Evolutionary conservation across 2,888 invertebrate genomes (phyloP).

Genomic region (Rotaria macrura): DNA sequence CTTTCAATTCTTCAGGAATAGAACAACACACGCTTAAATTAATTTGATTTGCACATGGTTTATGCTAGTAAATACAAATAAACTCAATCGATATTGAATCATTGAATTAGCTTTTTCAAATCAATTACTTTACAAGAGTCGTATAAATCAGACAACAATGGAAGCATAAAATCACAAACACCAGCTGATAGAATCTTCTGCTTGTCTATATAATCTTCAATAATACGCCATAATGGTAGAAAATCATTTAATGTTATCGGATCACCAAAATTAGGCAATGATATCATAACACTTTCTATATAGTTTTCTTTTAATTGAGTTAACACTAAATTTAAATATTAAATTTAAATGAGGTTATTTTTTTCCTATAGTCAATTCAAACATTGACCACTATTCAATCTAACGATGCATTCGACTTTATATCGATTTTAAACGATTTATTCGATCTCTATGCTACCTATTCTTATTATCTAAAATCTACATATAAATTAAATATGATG

Average conservation of each 20-base stretch:
- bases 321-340: conserved; percentile 57
- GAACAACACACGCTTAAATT: conserved; percentile 83
- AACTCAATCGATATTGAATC: not conserved
- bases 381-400: too few species aligned
- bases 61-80: conserved; percentile 53
- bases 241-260: conserved; percentile 56
- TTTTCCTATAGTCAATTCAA: too few species aligned
- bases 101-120: not conserved
- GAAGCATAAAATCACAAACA: conserved; percentile 74
- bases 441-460: too few species aligned
- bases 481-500: too few species aligned
- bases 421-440: too few species aligned
- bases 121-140: conserved; percentile 58
- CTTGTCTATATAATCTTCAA: conserved; percentile 62
- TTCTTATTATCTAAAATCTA: too few species aligned
- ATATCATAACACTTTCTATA: conserved; percentile 71
- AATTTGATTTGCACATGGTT: conserved; percentile 79
- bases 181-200: conserved; percentile 67
- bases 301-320: conserved; percentile 61
- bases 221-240: conserved; percentile 64
- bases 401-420: too few species aligned
- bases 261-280: conserved; percentile 54
- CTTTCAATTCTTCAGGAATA: conserved; percentile 76
- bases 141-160: conserved; percentile 65
- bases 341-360: conserved; percentile 35